A percentile compares a stretch with the other conserved stretches of the same genome.
These are phyloP conservation scores for Macrochelys suwanniensis DNA, from an alignment of 2,797 vertebrate genomes.

Conservation along the genomic window DNA sequence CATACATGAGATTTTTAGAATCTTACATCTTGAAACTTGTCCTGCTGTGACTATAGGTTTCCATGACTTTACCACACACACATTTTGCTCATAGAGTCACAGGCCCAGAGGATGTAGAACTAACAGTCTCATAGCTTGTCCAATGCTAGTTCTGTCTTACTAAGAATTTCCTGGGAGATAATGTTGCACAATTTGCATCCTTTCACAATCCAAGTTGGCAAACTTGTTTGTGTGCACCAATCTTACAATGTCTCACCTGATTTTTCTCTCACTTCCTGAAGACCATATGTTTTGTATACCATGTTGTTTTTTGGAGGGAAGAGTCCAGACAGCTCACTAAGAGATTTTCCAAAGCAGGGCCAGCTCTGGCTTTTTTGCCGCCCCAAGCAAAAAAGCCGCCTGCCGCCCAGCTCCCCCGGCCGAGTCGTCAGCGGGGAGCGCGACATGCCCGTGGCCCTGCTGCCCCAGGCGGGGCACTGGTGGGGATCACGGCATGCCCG, in stretches of 20 bases:
- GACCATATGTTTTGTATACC: conserved; percentile 21
- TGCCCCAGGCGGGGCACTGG: too few relatives aligned
- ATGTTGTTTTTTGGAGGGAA: neutral
- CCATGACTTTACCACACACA: neutral
- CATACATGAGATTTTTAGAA: neutral
- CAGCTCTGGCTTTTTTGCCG: too few relatives aligned
- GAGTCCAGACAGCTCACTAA: neutral
- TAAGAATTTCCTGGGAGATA: neutral
- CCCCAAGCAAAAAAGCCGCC: too few relatives aligned
- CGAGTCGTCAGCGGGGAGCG: too few relatives aligned
- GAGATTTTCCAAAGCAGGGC: conserved; percentile 10
- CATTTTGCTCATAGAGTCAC: neutral
- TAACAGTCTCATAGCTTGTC: neutral
- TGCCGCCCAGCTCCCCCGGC: too few relatives aligned
- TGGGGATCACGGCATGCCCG: too few relatives aligned
- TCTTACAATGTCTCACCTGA: neutral
- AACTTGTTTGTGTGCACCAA: neutral
- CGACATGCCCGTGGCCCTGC: too few relatives aligned
- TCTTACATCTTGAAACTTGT: neutral
- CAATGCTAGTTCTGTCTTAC: neutral
- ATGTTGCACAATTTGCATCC: neutral
- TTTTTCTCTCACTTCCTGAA: neutral
- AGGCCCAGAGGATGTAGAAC: neutral
- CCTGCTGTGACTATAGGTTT: neutral
- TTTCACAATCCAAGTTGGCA: conserved; percentile 3